phyloP scores from a whole-genome alignment of 2,888 invertebrate genomes.

The Galeruca laticollis region DNA sequence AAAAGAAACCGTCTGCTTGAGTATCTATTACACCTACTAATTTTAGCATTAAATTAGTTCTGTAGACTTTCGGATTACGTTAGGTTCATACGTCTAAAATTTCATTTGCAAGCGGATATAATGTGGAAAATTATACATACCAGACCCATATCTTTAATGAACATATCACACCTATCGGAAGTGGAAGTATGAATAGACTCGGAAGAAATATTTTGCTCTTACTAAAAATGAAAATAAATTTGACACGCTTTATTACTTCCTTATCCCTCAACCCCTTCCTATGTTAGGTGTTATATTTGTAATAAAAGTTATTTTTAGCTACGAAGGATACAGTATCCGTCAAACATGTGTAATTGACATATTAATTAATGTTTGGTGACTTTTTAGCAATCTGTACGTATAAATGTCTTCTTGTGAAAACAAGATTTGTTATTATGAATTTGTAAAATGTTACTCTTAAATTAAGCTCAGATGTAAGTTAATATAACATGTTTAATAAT shows the following conservation, averaged over 20 bases:
- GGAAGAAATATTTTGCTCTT: not conserved
- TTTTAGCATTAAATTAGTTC: conserved; percentile 13
- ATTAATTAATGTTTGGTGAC: too few relatives aligned
- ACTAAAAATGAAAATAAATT: not conserved
- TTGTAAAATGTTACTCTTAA: too few relatives aligned
- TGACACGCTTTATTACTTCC: not conserved
- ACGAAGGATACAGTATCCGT: too few relatives aligned
- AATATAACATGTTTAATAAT: too few relatives aligned
- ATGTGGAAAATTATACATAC: conserved; percentile 9
- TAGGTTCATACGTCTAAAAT: conserved; percentile 10
- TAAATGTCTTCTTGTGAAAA: too few relatives aligned
- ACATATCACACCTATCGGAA: conserved; percentile 7
- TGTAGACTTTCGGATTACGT: conserved; percentile 1
- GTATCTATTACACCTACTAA: conserved; percentile 9
- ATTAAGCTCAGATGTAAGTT: too few relatives aligned
- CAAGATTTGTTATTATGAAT: too few relatives aligned
- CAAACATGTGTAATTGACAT: too few relatives aligned
- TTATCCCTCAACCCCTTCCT: not conserved
- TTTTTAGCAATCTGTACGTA: too few relatives aligned
- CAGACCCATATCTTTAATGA: not conserved
- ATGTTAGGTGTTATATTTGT: not conserved
- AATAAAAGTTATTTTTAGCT: not conserved
- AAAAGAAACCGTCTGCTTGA: not conserved
- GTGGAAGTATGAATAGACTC: not conserved
- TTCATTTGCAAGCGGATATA: conserved; percentile 2